A percentile compares a stretch with the other conserved stretches of the same genome.
Evolutionary conservation across 2,113 vertebrate species (phyloP).

Genomic region (Pygoscelis adeliae): DNA sequence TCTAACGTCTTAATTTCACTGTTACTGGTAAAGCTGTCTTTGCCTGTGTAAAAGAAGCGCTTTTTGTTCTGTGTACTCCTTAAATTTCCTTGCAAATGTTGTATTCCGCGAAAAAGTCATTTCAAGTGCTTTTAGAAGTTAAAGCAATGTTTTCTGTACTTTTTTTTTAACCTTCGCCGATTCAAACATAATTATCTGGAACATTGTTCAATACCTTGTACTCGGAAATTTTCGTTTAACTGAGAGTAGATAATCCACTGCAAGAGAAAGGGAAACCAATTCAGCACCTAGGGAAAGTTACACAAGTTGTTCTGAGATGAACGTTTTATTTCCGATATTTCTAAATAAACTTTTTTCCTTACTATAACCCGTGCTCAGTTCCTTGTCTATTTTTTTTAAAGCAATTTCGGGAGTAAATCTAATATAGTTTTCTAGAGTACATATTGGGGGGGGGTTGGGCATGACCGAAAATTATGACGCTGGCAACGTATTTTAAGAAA

Average conservation of each 20-base stretch:
- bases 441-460: rapidly evolving
- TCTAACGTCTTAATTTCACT: rapidly evolving
- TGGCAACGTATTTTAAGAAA: rapidly evolving
- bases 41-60: rapidly evolving
- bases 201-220: rapidly evolving
- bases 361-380: rapidly evolving
- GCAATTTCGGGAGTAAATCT: rapidly evolving
- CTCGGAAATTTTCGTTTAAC: rapidly evolving
- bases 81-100: rapidly evolving
- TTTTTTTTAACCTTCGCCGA: rapidly evolving
- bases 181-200: rapidly evolving
- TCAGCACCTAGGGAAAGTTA: rapidly evolving
- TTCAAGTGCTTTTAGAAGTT: rapidly evolving
- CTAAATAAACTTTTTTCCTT: neutral
- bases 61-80: rapidly evolving
- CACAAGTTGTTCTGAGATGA: rapidly evolving
- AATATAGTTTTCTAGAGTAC: rapidly evolving
- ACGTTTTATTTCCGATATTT: rapidly evolving
- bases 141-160: neutral
- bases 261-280: rapidly evolving
- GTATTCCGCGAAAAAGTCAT: rapidly evolving
- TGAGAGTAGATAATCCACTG: rapidly evolving
- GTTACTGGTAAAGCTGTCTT: rapidly evolving
- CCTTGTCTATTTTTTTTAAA: rapidly evolving
- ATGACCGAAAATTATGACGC: rapidly evolving